phyloP scores from a whole-genome alignment of 2,113 vertebrate species.

The Clarias batrachus region DNA sequence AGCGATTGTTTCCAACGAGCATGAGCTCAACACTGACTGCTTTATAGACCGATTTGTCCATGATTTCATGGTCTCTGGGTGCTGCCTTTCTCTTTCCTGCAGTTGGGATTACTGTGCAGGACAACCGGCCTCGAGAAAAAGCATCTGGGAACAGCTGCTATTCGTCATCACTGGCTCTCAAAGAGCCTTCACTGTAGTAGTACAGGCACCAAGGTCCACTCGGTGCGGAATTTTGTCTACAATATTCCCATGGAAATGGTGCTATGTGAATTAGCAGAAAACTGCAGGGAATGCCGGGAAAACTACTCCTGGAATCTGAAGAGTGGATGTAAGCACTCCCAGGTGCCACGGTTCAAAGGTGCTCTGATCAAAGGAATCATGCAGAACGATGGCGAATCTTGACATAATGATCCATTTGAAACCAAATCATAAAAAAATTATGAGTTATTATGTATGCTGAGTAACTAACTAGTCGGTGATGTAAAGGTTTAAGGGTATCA shows the following conservation, averaged over 20 bases:
- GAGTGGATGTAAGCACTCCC: slow-evolving; percentile 32
- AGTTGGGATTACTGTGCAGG: slow-evolving; percentile 66
- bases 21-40: slow-evolving; percentile 63
- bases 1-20: slow-evolving; percentile 72
- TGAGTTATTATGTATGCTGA: not conserved
- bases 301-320: slow-evolving; percentile 51
- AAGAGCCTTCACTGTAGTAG: slow-evolving; percentile 24
- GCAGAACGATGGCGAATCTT: not conserved
- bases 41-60: slow-evolving; percentile 65
- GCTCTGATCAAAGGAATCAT: not conserved
- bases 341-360: slow-evolving; percentile 23
- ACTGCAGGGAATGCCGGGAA: slow-evolving; percentile 26
- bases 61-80: slow-evolving; percentile 68
- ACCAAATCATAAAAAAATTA: not conserved
- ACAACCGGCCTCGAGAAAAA: slow-evolving; percentile 71
- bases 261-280: slow-evolving; percentile 5
- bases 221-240: not conserved
- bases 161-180: slow-evolving; percentile 51
- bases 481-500: not conserved
- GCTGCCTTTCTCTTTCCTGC: slow-evolving; percentile 61
- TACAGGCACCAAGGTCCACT: slow-evolving; percentile 1
- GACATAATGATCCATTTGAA: not conserved
- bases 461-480: not conserved
- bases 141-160: slow-evolving; percentile 77
- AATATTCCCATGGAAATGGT: slow-evolving; percentile 33